Evolutionary conservation across 2,888 invertebrate genomes (phyloP), one percentile per base, ranked within the genome.

Genomic region (Drosophila limbata): DNA sequence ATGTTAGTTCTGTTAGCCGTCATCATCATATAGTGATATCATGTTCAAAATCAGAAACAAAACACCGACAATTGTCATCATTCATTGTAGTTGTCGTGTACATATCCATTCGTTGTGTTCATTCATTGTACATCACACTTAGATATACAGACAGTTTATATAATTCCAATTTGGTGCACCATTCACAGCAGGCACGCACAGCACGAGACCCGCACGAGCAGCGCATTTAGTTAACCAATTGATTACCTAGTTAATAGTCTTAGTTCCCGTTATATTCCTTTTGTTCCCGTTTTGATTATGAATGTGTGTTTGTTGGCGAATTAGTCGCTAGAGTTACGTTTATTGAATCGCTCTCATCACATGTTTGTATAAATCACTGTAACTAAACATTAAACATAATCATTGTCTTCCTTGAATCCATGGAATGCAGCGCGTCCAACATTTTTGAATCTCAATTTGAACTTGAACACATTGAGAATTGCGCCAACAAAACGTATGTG

Each of bases 371-470:
- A 37, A 60, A 64, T 78, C 84, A 88, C 81, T 89, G 84, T 89
- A 89, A 87, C 89, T 84, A 81, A 84, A 73, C 84, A 88, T 90
- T 50, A 62, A 69, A 73, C 88, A 83, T 78, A 81, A 86, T 69
- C 86, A 81, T 84, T 83, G 72, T 87, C 87, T 80, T 74, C 69
- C 79, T 57, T 56, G 63, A 79, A 79, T 64, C 64, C 79, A 69
- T 83, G 92, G 91, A 94, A 96, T 96, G 94, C 98, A 98, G 98
- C 98, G 94, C 97, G 98, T 92, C 98, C 98, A 93, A 98, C 98
- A 93, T 98, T 98, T 95, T 96, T 98, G 94, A 98, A 98, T 95
- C 96, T 98, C 94, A 97, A 96, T 95, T 95, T 97, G 95, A 97
- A 97, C 95, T 95, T 97, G 94, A 97, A 97, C 95, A 95, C 96